These are phyloP conservation scores for Salticus scenicus DNA, from an alignment of 2,888 invertebrate species.

Conservation along the genomic window DNA sequence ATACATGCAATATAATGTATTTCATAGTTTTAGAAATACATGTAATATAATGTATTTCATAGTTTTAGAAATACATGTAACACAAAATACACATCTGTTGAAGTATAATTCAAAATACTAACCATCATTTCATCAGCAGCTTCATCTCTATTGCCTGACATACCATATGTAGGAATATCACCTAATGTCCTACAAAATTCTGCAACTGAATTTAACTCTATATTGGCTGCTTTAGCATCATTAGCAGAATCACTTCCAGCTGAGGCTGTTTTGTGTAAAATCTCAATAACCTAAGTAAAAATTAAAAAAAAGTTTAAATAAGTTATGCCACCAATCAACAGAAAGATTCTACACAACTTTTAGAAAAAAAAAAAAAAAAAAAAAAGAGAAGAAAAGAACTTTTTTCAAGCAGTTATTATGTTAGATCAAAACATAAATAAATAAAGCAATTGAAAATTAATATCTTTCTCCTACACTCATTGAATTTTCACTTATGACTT, in stretches of 20 bases:
- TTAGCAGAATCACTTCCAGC: slow-evolving; percentile 71
- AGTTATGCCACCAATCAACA: no score
- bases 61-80: background rate
- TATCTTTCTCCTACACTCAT: no score
- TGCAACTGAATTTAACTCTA: slow-evolving; percentile 93
- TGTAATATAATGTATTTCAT: slow-evolving; percentile 27
- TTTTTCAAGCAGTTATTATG: no score
- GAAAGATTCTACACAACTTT: background rate
- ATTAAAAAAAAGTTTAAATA: background rate
- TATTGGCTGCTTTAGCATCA: slow-evolving; percentile 78
- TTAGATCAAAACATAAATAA: no score
- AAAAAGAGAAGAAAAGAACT: background rate
- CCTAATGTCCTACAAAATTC: slow-evolving; percentile 97
- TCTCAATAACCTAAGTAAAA: slow-evolving; percentile 73
- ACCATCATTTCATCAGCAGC: slow-evolving; percentile 81
- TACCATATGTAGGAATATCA: slow-evolving; percentile 92
- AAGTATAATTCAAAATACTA: slow-evolving; percentile 69
- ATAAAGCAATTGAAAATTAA: no score
- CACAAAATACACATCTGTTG: slow-evolving; percentile 26
- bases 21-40: background rate
- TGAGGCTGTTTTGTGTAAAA: slow-evolving; percentile 71
- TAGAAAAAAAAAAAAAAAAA: background rate
- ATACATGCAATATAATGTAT: slow-evolving; percentile 26
- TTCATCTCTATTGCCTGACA: slow-evolving; percentile 69
- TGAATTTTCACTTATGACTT: no score